Conservation (phyloP, 92 coral and sea anemone species). For the Porites rus region DNA sequence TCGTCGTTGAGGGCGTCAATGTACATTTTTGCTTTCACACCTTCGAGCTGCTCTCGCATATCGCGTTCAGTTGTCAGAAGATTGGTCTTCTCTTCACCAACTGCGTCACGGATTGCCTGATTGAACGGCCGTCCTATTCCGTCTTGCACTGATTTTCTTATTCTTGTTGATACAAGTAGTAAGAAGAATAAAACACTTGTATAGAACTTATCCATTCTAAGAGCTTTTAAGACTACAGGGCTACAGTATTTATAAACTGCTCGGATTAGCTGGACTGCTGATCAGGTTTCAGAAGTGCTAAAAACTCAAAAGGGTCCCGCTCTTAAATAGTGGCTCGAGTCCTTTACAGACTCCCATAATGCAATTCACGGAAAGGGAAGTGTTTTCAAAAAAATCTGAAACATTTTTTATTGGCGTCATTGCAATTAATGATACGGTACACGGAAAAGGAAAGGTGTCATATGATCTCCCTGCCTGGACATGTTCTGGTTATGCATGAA, state of each 20-base stretch:
- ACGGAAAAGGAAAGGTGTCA: not conserved
- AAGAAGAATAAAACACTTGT: no score
- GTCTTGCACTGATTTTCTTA: not conserved
- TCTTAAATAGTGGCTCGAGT: not conserved
- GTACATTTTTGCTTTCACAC: not conserved
- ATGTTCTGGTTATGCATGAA: not conserved
- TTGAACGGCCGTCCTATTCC: slow-evolving; percentile 10
- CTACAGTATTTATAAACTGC: not conserved
- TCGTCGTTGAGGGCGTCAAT: slow-evolving; percentile 29
- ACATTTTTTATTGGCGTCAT: not conserved
- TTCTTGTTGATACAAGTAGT: not conserved
- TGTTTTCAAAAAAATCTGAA: not conserved
- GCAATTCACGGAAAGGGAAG: not conserved
- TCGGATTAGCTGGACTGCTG: not conserved
- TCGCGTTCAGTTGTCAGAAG: not conserved
- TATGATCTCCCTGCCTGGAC: not conserved
- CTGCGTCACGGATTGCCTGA: no score
- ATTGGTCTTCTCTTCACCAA: no score
- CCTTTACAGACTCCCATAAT: not conserved
- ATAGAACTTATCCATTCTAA: no score
- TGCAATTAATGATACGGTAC: no score
- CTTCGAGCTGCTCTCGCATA: not conserved
- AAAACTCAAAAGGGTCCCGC: not conserved
- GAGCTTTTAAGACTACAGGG: no score
- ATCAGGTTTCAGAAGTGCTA: not conserved